Conservation (phyloP, 2,888 invertebrate species). For the Melanophora roralis region DNA sequence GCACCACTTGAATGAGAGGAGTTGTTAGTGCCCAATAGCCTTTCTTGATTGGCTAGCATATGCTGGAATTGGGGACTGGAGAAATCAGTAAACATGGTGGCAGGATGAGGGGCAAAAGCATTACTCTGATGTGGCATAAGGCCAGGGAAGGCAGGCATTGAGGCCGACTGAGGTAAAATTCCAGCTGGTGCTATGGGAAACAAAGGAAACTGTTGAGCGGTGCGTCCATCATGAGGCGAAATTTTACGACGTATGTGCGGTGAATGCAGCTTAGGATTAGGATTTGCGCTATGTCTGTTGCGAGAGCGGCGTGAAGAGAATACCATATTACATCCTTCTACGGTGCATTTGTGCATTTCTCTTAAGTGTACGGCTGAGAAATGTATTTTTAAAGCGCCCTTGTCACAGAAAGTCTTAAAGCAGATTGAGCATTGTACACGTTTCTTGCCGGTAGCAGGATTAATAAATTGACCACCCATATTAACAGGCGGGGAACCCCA, state of each 20-base stretch:
- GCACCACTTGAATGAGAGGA: constrained; percentile 49
- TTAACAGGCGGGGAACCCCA: constrained; percentile 86
- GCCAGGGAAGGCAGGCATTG: constrained; percentile 82
- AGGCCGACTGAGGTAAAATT: constrained; percentile 68
- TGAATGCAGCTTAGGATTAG: constrained; percentile 97
- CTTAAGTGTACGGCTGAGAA: constrained; percentile 98
- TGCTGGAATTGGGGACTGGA: constrained; percentile 60
- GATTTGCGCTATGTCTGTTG: constrained; percentile 97
- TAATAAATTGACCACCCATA: constrained; percentile 90
- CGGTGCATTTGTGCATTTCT: constrained; percentile 99
- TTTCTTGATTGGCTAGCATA: constrained; percentile 67
- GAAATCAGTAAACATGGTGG: constrained; percentile 68
- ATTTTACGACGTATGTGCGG: constrained; percentile 95
- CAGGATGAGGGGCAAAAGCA: constrained; percentile 63
- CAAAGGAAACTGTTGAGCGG: constrained; percentile 85
- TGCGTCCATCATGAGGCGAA: constrained; percentile 94
- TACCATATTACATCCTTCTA: constrained; percentile 98
- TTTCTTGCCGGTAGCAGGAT: constrained; percentile 95
- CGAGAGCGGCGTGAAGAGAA: constrained; percentile 96
- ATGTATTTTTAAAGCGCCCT: constrained; percentile 98
- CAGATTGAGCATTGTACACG: constrained; percentile 98
- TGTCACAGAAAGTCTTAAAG: constrained; percentile 98
- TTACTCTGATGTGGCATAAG: constrained; percentile 66
- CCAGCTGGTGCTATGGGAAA: constrained; percentile 81
- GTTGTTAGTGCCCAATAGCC: constrained; percentile 18